Evolutionary conservation across 2,113 vertebrate genomes (phyloP).

Genomic region (Zosterops hypoxanthus): DNA sequence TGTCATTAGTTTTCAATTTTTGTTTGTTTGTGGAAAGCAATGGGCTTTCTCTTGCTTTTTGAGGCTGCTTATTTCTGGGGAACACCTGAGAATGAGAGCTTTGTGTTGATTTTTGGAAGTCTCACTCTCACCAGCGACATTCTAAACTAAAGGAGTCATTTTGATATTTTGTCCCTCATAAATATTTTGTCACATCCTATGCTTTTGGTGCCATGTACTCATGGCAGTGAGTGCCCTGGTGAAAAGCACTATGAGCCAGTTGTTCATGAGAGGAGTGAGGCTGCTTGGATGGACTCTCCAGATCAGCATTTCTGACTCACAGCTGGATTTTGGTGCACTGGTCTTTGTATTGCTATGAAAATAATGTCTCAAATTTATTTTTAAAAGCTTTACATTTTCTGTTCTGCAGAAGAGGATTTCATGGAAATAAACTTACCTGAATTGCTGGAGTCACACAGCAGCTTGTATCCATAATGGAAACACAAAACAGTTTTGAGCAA

Average conservation of each 20-base stretch:
- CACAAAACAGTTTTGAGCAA: background rate
- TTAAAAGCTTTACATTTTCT: background rate
- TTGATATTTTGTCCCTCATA: background rate
- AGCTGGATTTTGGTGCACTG: background rate
- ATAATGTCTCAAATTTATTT: background rate
- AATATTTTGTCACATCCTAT: background rate
- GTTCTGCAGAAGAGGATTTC: background rate
- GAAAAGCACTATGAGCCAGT: background rate
- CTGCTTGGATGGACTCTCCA: background rate
- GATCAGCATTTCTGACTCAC: background rate
- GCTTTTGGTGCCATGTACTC: background rate
- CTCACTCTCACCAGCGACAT: background rate
- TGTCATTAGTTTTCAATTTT: rapidly evolving
- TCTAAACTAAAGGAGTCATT: background rate
- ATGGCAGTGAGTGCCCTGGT: background rate
- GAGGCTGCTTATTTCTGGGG: background rate
- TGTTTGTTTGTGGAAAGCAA: background rate
- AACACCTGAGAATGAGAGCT: background rate
- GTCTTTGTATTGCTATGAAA: background rate
- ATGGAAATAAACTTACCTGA: background rate
- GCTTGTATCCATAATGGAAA: background rate
- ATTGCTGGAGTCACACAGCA: background rate
- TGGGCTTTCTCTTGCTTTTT: background rate
- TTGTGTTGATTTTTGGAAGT: background rate
- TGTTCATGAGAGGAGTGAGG: rapidly evolving